These are phyloP conservation scores for Sympetrum striolatum DNA, from an alignment of 2,888 invertebrate genomes.

Conservation along the genomic window DNA sequence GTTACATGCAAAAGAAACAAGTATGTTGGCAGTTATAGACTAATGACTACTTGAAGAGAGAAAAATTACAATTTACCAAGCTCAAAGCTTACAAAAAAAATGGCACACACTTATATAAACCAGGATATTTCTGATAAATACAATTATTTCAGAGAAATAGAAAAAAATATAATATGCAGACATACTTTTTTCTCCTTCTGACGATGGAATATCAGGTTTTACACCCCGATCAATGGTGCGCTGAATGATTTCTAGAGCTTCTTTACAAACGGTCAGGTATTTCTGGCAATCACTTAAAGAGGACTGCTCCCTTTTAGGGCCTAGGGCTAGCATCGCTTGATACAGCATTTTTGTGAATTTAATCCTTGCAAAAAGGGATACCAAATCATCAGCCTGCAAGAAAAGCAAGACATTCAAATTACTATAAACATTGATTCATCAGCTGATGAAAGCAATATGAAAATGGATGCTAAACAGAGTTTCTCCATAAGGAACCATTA, in stretches of 20 bases:
- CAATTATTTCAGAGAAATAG: background rate
- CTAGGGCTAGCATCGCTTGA: constrained; percentile 76
- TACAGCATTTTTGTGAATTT: constrained; percentile 88
- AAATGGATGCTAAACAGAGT: background rate
- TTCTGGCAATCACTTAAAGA: constrained; percentile 81
- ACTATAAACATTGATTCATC: background rate
- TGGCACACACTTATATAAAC: too few relatives aligned
- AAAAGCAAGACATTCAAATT: constrained; percentile 12
- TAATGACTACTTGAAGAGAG: too few relatives aligned
- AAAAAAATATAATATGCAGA: constrained; percentile 48
- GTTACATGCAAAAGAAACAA: too few relatives aligned
- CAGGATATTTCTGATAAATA: too few relatives aligned
- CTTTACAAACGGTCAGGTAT: constrained; percentile 78
- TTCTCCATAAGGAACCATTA: too few relatives aligned
- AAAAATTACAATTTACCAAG: too few relatives aligned
- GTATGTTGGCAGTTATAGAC: too few relatives aligned
- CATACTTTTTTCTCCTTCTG: constrained; percentile 64
- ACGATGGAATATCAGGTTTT: constrained; percentile 63
- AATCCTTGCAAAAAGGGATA: constrained; percentile 78
- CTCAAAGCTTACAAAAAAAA: too few relatives aligned
- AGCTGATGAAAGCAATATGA: background rate
- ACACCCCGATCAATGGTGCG: constrained; percentile 77
- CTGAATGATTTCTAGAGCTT: constrained; percentile 81
- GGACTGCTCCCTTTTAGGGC: constrained; percentile 68
- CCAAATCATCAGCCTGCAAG: constrained; percentile 64